A percentile compares a stretch with the other conserved stretches of the same genome.
These are phyloP conservation scores for Nicator chloris DNA, from an alignment of 2,113 vertebrate genomes.

Conservation along the genomic window DNA sequence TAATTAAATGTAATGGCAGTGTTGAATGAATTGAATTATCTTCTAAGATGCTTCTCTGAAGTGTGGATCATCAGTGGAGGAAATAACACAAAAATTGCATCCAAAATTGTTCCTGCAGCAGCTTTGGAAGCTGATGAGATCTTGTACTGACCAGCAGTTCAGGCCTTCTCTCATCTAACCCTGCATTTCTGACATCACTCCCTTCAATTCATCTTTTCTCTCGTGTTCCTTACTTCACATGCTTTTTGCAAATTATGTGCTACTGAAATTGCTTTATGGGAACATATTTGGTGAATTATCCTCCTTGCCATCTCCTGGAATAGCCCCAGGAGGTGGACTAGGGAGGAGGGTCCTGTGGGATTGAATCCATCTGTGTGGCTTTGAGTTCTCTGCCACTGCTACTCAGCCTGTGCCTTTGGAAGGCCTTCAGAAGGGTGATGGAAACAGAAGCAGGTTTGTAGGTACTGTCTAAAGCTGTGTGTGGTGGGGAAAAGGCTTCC, in stretches of 20 bases:
- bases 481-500: not conserved
- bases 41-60: not conserved
- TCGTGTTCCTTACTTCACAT: not conserved
- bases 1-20: not conserved
- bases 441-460: not conserved
- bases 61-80: not conserved
- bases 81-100: not conserved
- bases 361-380: not conserved
- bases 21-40: not conserved
- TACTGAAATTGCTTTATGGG: not conserved
- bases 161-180: not conserved
- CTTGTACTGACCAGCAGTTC: not conserved
- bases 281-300: not conserved
- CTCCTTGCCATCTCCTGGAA: not conserved
- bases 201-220: not conserved
- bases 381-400: not conserved
- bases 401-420: not conserved
- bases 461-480: not conserved
- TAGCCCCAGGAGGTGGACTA: not conserved
- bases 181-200: not conserved
- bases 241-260: not conserved
- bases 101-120: not conserved
- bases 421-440: not conserved
- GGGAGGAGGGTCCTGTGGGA: not conserved
- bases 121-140: not conserved